Conservation (phyloP, 2,797 vertebrate species). For the Calcarius lapponicus region DNA sequence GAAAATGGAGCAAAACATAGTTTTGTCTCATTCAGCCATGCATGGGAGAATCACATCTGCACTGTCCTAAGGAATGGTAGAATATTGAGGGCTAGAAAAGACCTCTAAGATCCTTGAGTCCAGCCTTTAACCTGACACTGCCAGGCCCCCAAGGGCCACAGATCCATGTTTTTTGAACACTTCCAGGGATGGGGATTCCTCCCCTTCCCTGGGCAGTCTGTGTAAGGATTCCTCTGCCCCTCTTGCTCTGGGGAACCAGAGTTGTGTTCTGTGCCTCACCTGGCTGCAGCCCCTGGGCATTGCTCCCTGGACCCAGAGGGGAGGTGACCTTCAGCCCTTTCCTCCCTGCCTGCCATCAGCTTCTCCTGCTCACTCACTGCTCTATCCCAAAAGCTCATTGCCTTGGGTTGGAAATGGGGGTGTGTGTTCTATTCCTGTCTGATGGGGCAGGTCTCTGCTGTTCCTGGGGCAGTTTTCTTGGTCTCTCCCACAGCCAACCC, state of each 20-base stretch:
- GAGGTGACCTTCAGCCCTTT: neutral
- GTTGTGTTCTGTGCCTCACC: neutral
- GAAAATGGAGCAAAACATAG: neutral
- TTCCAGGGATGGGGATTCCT: neutral
- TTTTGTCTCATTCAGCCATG: neutral
- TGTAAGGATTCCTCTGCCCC: neutral
- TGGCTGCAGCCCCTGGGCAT: neutral
- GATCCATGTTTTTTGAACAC: fast-evolving
- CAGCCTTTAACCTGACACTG: neutral
- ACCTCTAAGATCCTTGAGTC: neutral
- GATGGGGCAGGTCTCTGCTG: too few relatives aligned
- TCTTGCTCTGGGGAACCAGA: neutral
- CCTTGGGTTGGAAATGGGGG: neutral
- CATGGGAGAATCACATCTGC: neutral
- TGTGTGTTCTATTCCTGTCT: neutral
- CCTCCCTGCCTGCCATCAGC: neutral
- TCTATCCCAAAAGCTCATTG: fast-evolving
- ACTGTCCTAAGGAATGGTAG: neutral
- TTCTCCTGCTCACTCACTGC: fast-evolving
- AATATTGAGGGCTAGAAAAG: neutral
- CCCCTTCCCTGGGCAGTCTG: neutral
- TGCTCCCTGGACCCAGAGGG: neutral
- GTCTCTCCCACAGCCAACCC: too few relatives aligned
- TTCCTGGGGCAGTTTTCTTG: too few relatives aligned
- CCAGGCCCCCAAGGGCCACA: too few relatives aligned